Percentiles rank a stretch among this genome's conserved stretches.
Evolutionary conservation across 2,113 vertebrate species (phyloP).

Genomic region (Pseudopodoces humilis): DNA sequence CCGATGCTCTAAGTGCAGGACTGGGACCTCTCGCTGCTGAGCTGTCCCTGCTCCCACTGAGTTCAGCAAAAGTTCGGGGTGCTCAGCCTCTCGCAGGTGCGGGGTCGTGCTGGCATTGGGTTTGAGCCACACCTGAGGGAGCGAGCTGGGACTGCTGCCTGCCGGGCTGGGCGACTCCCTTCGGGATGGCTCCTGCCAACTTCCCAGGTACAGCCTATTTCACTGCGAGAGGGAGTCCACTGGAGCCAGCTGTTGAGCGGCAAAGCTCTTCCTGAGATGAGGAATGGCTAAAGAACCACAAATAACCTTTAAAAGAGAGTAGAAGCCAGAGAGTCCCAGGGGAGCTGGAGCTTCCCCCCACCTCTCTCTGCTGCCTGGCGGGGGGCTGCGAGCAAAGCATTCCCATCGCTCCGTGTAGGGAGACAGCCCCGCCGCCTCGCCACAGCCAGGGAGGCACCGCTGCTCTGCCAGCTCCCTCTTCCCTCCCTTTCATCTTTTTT

Average conservation of each 20-base stretch:
- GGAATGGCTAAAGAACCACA: neutral
- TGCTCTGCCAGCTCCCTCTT: neutral
- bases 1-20: slow-evolving; percentile 21
- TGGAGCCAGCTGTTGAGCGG: neutral
- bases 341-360: neutral
- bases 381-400: neutral
- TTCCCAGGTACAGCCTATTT: neutral
- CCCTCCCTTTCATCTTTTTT: neutral
- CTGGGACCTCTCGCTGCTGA: neutral
- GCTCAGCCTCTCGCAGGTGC: neutral
- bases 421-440: neutral
- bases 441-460: neutral
- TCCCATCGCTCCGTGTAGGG: neutral
- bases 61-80: slow-evolving; percentile 18
- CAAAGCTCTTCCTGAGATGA: neutral
- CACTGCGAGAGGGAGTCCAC: neutral
- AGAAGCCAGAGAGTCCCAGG: neutral
- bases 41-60: neutral
- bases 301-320: neutral
- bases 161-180: neutral
- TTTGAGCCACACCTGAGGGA: neutral
- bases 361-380: neutral
- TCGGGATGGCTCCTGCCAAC: neutral
- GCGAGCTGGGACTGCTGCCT: neutral
- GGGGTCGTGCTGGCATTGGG: neutral